These are phyloP conservation scores for Ciona savignyi DNA, from an alignment of 23 tunicate species.

Conservation along the genomic window DNA sequence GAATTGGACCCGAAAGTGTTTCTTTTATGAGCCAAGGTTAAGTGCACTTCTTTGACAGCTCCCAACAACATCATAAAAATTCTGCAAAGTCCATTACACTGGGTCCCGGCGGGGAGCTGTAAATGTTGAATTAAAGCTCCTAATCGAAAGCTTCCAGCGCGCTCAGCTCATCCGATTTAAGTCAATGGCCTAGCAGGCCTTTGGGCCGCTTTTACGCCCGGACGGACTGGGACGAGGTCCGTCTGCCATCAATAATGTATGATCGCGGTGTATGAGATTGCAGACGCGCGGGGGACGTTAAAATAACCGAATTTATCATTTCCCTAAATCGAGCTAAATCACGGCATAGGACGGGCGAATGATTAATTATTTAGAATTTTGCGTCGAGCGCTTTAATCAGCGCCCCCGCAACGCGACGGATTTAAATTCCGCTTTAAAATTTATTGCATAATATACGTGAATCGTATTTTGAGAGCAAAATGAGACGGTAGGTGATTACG, in stretches of 20 bases:
- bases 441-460: no score
- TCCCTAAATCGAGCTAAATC: no score
- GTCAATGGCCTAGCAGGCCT: not conserved
- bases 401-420: no score
- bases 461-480: no score
- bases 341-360: no score
- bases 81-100: not conserved
- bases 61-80: not conserved
- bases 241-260: not conserved
- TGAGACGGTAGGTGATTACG: no score
- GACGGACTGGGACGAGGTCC: not conserved
- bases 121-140: not conserved
- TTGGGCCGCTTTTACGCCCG: not conserved
- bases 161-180: not conserved
- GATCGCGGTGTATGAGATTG: not conserved
- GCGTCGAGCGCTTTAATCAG: no score
- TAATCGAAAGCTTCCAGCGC: not conserved
- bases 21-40: no score
- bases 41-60: no score
- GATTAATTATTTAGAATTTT: no score
- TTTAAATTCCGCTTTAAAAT: no score
- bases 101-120: not conserved
- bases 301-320: not conserved
- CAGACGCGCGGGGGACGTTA: not conserved
- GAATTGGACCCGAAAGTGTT: no score